Percentiles rank a stretch among this genome's conserved stretches.
Evolutionary conservation across 2,113 vertebrate species (phyloP).

Genomic region (Pedionomus torquatus): DNA sequence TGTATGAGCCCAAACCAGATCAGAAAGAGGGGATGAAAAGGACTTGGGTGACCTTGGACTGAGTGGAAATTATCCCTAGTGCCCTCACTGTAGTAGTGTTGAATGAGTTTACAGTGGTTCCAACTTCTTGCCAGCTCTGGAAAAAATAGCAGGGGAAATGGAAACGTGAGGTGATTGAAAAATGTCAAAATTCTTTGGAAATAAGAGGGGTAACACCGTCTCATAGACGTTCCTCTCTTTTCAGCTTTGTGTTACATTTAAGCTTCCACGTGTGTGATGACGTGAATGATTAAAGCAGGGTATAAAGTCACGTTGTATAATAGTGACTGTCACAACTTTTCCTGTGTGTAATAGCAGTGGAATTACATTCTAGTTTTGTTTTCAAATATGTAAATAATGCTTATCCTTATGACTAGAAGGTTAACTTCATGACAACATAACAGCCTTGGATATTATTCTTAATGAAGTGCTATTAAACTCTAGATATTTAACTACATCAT

Average conservation of each 20-base stretch:
- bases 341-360: neutral
- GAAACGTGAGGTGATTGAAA: neutral
- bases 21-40: neutral
- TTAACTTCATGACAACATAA: conserved; percentile 40
- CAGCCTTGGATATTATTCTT: conserved; percentile 41
- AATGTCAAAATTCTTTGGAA: neutral
- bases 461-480: conserved; percentile 57
- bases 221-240: neutral
- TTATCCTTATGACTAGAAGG: conserved; percentile 12
- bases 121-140: neutral
- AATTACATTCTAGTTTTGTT: conserved; percentile 29
- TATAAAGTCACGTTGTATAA: neutral
- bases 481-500: conserved; percentile 52
- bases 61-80: neutral
- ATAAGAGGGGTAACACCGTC: neutral
- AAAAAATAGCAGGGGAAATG: neutral
- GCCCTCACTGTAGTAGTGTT: neutral
- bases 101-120: neutral
- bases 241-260: neutral
- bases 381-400: conserved; percentile 7
- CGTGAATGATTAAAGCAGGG: neutral
- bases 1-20: neutral
- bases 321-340: neutral
- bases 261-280: neutral
- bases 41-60: too few species aligned